Base-by-base conservation (phyloP, 1,140 invertebrate genomes). In the Temnothorax longispinosus region DNA sequence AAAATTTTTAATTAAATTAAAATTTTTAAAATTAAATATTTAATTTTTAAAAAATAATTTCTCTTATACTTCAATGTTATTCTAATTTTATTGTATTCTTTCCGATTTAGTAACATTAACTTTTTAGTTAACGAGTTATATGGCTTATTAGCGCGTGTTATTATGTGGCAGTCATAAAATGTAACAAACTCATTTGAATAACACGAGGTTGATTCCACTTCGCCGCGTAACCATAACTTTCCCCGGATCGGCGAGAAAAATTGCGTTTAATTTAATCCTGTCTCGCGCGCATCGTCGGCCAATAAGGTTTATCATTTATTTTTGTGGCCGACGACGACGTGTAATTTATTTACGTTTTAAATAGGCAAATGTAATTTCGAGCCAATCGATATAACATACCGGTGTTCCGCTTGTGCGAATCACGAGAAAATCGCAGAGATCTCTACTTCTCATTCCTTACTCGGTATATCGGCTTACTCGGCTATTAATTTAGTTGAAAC, bases 281-380 rank as follows among this genome's bases (percentile, higher is more conserved):
- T 81, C 85, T 82, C 54, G 47, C 71, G 67, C 54, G 41, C 85
- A 87, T 67, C 86, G 71, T 15, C 47, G 41, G 32, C 2, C 64
- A 44, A 60, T 74, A 74, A 58, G 44, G 71, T 69, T 88, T 84
- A 62, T 85, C 47, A 54, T 84, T 88, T n/a, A 54, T 84, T 88
- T n/a, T 32, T 15, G 44, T 3, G 21, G 32, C 65, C 76, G 56
- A 86, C 76, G 47, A 35, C 52, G 77, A 11, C 62, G 18, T 52
- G 64, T 88, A 89, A 88, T 85, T 89, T 89, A 88, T 77, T 44
- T 64, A 7, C 5, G 38, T 69, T 74, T 56, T 60, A 88, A 88
- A 89, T 85, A 54, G 35, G 52, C 58, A 52, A 84, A 32, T 4
- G 58, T 56, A 60, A 78, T 81, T 60, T 44, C 41, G 35, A n/a